phyloP scores from a whole-genome alignment of 2,888 invertebrate species.

The Drepanosiphum platanoidis region DNA sequence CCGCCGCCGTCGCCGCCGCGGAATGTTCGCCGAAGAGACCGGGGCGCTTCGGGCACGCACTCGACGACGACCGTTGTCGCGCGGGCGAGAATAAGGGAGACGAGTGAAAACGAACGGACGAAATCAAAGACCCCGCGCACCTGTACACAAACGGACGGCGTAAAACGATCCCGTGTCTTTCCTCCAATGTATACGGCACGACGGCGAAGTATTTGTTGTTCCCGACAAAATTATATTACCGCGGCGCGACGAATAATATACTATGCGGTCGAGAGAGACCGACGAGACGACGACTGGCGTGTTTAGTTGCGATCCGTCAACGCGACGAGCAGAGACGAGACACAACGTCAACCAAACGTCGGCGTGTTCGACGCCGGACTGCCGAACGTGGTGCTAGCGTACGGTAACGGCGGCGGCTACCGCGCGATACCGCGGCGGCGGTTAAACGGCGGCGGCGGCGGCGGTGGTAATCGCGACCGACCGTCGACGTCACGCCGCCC shows the following conservation, averaged over 20 bases:
- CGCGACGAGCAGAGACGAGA: too few species aligned
- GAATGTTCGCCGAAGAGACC: too few species aligned
- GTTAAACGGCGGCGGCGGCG: background rate
- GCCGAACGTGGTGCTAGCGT: background rate
- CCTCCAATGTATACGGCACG: too few species aligned
- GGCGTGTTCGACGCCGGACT: slow-evolving; percentile 48
- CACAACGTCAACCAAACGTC: too few species aligned
- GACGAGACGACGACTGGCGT: slow-evolving; percentile 12
- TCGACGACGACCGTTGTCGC: too few species aligned
- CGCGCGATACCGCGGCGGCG: background rate
- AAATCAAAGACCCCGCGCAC: too few species aligned
- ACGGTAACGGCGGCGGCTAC: background rate
- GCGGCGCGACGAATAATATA: background rate
- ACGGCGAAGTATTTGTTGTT: background rate
- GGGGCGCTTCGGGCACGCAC: too few species aligned
- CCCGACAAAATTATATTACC: background rate
- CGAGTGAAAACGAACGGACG: background rate
- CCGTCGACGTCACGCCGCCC: background rate
- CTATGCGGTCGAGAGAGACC: background rate
- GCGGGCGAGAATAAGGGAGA: too few species aligned
- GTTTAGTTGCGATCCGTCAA: too few species aligned
- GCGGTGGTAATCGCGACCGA: background rate
- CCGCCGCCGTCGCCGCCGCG: too few species aligned
- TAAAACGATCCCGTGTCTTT: too few species aligned
- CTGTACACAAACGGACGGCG: too few species aligned